These are phyloP conservation scores for Drosophila ohnishii DNA, from an alignment of 1,140 invertebrate species.

Conservation along the genomic window DNA sequence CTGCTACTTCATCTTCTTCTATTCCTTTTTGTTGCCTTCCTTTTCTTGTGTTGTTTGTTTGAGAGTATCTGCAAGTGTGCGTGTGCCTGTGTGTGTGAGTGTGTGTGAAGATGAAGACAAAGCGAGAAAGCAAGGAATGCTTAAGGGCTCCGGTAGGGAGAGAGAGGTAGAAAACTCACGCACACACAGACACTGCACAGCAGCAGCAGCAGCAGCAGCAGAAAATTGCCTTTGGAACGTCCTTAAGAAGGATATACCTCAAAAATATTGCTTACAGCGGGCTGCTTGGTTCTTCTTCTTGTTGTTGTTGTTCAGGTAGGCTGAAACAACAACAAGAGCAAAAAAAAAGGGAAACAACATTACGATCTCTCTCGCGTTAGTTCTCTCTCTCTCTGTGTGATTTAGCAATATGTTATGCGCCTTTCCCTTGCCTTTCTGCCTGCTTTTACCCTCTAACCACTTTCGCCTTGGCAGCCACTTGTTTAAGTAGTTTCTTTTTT, in stretches of 20 bases:
- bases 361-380: not conserved
- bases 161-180: slow-evolving; percentile 23
- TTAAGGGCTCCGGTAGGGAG: slow-evolving; percentile 4
- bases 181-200: slow-evolving; percentile 28
- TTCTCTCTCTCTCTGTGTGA: slow-evolving; percentile 3
- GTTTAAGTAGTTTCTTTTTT: slow-evolving; percentile 23
- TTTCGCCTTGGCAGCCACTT: slow-evolving; percentile 42
- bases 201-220: slow-evolving; percentile 30
- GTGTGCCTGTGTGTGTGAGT: slow-evolving; percentile 6
- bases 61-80: slow-evolving; percentile 1
- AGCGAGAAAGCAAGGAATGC: slow-evolving; percentile 40
- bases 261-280: slow-evolving; percentile 71
- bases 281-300: slow-evolving; percentile 9
- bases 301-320: slow-evolving; percentile 39
- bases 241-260: slow-evolving; percentile 81
- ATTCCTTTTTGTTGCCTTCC: slow-evolving; percentile 9
- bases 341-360: slow-evolving; percentile 13
- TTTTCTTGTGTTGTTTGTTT: slow-evolving; percentile 11
- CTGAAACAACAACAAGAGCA: slow-evolving; percentile 13
- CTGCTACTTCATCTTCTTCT: slow-evolving; percentile 4
- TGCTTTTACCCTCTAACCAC: not conserved
- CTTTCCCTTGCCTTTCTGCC: slow-evolving; percentile 10
- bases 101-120: slow-evolving; percentile 27
- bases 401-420: slow-evolving; percentile 60
- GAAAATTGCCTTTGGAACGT: slow-evolving; percentile 82